Evolutionary conservation across 2,113 vertebrate genomes (phyloP), one percentile per base, ranked within the genome.

Genomic region (Halichoerus grypus): DNA sequence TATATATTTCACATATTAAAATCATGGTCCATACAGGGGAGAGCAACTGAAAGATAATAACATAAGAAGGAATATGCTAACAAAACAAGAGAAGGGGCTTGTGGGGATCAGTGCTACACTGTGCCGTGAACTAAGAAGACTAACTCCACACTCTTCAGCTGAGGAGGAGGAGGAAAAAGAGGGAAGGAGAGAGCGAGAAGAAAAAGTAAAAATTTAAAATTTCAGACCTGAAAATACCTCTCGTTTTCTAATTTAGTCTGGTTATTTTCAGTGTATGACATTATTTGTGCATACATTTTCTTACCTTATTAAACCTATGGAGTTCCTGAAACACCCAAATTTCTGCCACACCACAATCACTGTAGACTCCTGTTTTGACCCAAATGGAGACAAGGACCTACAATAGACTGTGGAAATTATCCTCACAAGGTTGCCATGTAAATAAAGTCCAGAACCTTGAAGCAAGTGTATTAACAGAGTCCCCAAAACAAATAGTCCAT

Each of bases 211-310:
- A 79, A 85, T 42, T 71, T 71, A 3, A 36, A 53, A 79, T 80
- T 71, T 63, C 13, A 61, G 14, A 72, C 19, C 59, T 10, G 3
- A 31, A 69, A 71, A 57, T 55, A 88, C 7, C 18, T 55, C 42
- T 51, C 12, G 36, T 79, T 93, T 97, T 72, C 86, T 93, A 46
- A 72, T 61, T 95, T 65, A 77, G 7, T 55, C 53, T 79, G 31
- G 1, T 63, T 93, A n/a, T 83, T 92, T 79, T 88, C 36, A 39
- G 46, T 59, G 61, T 92, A 76, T 92, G 36, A 63, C 12, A 5
- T 61, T 88, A 92, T 53, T 65, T 65, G 16, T 15, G 13, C 1
- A 74, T 92, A 81, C n/a, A n/a, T 76, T 94, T 92, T 65, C 42
- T 82, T 76, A 26, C 55, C 91, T 72, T 85, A 22, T 72, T 84